Conservation (phyloP, 2,113 vertebrate species). For the Crotalus helleri region DNA sequence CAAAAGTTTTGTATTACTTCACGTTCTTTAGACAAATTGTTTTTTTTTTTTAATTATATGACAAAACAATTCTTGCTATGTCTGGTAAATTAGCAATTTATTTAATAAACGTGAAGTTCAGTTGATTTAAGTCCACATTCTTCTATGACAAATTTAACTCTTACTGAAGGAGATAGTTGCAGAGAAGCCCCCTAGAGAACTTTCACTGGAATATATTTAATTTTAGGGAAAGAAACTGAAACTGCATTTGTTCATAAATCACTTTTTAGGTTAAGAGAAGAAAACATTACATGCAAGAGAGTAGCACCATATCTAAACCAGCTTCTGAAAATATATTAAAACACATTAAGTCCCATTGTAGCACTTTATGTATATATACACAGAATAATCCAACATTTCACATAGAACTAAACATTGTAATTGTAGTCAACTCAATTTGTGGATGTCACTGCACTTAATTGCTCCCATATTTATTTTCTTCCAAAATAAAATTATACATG, state of each 20-base stretch:
- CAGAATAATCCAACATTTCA: neutral
- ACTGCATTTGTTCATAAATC: neutral
- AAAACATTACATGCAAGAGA: neutral
- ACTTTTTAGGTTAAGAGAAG: neutral
- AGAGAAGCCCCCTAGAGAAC: no score
- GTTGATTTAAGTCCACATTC: neutral
- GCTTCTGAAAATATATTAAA: neutral
- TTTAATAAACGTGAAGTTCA: slow-evolving; percentile 28
- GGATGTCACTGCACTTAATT: neutral
- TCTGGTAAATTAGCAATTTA: slow-evolving; percentile 42
- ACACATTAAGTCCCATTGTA: neutral
- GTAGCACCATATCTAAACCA: neutral
- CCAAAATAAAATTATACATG: neutral
- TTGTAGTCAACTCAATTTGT: neutral
- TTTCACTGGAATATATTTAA: neutral
- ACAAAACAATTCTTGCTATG: slow-evolving; percentile 9
- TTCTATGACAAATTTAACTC: slow-evolving; percentile 15
- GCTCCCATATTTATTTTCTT: neutral
- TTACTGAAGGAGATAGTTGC: neutral
- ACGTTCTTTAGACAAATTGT: neutral
- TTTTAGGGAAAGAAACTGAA: neutral
- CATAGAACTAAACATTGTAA: neutral
- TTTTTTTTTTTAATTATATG: neutral
- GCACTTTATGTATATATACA: neutral
- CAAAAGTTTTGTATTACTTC: slow-evolving; percentile 29